Base-by-base conservation (phyloP, 2,888 invertebrate species). In the Dicyrtomina minuta region DNA sequence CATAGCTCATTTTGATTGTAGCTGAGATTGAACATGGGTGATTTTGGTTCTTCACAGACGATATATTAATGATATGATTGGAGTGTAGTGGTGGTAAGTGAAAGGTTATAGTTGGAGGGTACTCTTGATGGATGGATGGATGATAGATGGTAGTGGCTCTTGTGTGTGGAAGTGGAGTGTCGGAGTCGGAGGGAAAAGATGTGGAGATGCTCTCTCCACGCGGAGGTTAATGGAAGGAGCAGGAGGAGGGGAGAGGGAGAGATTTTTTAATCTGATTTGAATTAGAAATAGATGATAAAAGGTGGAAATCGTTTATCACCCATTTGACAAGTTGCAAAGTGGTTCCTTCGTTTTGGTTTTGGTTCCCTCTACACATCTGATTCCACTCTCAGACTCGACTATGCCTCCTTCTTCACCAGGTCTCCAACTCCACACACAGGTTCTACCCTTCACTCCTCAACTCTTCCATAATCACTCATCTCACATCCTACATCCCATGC, bases 241-340 rank as follows among this genome's bases (percentile, higher is more conserved):
- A 70, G 17, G 51, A 59, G 58, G 71, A 72, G 41, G 49, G 66
- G 67, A 62, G 70, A 59, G 55, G 70, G 72, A 68, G 66, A 71
- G 73, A 73, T 67, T 73, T 70, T n/a, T 60, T 75, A 76, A 74
- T 77, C 77, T 77, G 77, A 77, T 77, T 77, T 75, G 75, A 77
- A 77, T 77, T 76, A 74, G 73, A 76, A 75, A 75, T 75, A 74
- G 74, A 77, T 75, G 74, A 77, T 75, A 72, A 75, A 75, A 75
- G 71, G 71, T 72, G 72, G 74, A 70, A 75, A 77, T 77, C 77
- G 75, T 77, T 77, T 77, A 77, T 77, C 75, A 77, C 76, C 62
- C 72, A 70, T 74, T 76, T 77, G 77, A 77, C 77, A 77, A 75
- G 72, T 74, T 77, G 74, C 75, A 70, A 75, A 75, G 74, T 74